Percentiles rank a stretch among this genome's conserved stretches.
These are phyloP conservation scores for Hippocampus zosterae DNA, from an alignment of 2,113 vertebrate genomes.

Conservation along the genomic window DNA sequence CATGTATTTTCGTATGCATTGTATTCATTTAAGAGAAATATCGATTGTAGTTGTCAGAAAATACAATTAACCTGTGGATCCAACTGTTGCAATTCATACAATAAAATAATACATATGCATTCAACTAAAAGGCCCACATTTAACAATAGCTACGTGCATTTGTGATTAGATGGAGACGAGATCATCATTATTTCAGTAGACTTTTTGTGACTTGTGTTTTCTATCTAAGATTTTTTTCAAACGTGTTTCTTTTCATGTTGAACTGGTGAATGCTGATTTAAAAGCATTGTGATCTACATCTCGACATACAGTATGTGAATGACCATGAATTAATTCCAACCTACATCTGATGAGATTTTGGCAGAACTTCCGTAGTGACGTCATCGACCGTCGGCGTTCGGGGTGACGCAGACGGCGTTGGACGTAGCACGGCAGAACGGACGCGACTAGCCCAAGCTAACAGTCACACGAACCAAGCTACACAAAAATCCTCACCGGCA, in stretches of 20 bases:
- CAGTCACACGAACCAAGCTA: conserved; percentile 30
- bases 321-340: not conserved
- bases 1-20: too few relatives aligned
- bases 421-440: conserved; percentile 60
- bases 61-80: too few relatives aligned
- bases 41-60: too few relatives aligned
- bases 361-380: conserved; percentile 12
- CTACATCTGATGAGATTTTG: not conserved
- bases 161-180: too few relatives aligned
- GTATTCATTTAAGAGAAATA: too few relatives aligned
- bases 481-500: conserved; percentile 2
- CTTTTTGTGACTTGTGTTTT: too few relatives aligned
- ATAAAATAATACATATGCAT: too few relatives aligned
- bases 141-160: too few relatives aligned
- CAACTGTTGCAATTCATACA: too few relatives aligned
- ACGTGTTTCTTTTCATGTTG: not conserved
- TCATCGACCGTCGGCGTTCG: conserved; percentile 4
- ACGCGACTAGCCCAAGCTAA: conserved; percentile 54
- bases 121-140: too few relatives aligned
- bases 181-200: too few relatives aligned
- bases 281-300: not conserved
- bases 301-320: not conserved
- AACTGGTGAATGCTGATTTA: not conserved
- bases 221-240: too few relatives aligned
- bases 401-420: conserved; percentile 36